Evolutionary conservation across 2,113 vertebrate genomes (phyloP), one percentile per base, ranked within the genome.

Genomic region (Cacatua alba): DNA sequence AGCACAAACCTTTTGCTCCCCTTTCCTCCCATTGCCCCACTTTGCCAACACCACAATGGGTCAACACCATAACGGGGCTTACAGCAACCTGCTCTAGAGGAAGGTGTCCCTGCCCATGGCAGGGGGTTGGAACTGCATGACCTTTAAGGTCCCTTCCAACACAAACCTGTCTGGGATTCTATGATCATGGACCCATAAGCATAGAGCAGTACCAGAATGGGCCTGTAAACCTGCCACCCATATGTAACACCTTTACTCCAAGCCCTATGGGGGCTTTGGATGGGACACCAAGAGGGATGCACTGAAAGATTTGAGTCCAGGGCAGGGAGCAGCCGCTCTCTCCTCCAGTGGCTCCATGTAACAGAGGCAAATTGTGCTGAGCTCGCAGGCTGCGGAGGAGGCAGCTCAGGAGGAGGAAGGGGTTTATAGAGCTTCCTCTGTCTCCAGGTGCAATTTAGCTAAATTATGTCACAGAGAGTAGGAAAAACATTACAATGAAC

Each of bases 1-100:
- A 15, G 12, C 80, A 59, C 65, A 52, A 28, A 21, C 3, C 59
- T 72, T 62, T 26, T 29, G 24, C 18, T 55, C 24, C 48, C 52
- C n/a, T 72, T 23, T 21, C 35, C 60, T 31, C 3, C 0, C 25
- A 5, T 60, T 39, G 17, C 41, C 31, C 18, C 41, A 14, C 1
- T 0, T 23, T 43, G 65, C 81, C 44, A 12, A n/a, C 35, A 5
- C 39, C 60, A 6, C 10, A 16, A 10, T 0, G 0, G 49, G 31
- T 43, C 48, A 79, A 49, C 35, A 9, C 17, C 33, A 7, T n/a
- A 59, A 59, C 3, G 0, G 33, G 13, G 33, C 33, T 59, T 59
- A 4, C 9, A 59, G 57, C 33, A 59, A 59, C 8, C 33, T 35
- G 57, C 33, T 35, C 21, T 59, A 35, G 57, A 24, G 57, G 21